Conservation (phyloP, 2,113 vertebrate species). For the Hippocampus guttulatus region DNA sequence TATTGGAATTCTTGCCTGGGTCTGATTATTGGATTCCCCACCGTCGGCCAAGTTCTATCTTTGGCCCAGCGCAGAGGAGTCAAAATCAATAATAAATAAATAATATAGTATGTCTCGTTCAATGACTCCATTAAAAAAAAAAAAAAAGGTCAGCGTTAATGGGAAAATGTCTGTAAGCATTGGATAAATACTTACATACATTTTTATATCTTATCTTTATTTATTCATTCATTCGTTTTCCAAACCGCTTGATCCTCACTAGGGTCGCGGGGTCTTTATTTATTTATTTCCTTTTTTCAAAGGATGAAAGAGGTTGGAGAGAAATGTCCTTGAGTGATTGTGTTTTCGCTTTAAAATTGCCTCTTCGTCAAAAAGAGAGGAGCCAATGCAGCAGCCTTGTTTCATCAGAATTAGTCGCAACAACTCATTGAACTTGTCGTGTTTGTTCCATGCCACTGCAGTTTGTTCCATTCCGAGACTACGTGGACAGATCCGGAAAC, state of each 20-base stretch:
- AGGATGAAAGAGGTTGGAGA: neutral
- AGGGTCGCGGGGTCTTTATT: no score
- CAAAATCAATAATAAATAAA: no score
- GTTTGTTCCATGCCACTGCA: slow-evolving; percentile 41
- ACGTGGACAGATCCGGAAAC: slow-evolving; percentile 90
- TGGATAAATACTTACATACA: no score
- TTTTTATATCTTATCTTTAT: neutral
- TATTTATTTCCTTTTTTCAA: neutral
- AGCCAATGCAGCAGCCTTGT: neutral
- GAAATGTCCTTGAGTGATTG: neutral
- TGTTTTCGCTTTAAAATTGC: neutral
- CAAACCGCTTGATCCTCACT: no score
- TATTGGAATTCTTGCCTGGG: neutral
- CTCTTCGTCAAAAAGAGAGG: neutral
- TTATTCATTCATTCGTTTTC: neutral
- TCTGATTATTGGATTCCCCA: no score
- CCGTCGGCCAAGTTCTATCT: no score
- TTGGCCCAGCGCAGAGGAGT: no score
- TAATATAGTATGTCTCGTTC: no score
- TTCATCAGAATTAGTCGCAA: neutral
- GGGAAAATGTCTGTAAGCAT: neutral
- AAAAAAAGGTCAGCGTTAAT: neutral
- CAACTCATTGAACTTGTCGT: neutral
- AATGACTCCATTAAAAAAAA: no score
- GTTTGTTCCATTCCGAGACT: slow-evolving; percentile 98